Percentiles rank a stretch among this genome's conserved stretches.
Conservation (phyloP, 1,140 invertebrate genomes). For the Lordiphosa collinella region DNA sequence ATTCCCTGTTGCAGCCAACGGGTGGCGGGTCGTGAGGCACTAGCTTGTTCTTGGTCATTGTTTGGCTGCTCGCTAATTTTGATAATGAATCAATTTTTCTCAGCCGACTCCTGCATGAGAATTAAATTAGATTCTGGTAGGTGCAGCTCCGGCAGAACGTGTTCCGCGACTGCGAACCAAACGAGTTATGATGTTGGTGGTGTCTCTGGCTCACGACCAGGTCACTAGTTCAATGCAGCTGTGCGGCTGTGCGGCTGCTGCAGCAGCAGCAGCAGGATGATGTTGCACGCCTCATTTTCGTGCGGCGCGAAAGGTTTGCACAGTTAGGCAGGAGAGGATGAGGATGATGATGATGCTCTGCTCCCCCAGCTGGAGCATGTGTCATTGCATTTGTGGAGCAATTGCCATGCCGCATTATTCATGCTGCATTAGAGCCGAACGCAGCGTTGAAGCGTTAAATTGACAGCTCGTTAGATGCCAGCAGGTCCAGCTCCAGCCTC, state of each 20-base stretch:
- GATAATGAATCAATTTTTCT: slow-evolving; percentile 76
- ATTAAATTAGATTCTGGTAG: slow-evolving; percentile 59
- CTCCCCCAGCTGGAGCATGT: slow-evolving; percentile 27
- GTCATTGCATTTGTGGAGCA: slow-evolving; percentile 70
- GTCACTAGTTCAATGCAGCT: slow-evolving; percentile 72
- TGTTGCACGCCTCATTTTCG: slow-evolving; percentile 74
- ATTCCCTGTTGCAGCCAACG: slow-evolving; percentile 33
- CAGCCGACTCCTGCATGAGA: slow-evolving; percentile 62
- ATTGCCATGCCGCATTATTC: slow-evolving; percentile 49
- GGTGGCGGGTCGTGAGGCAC: slow-evolving; percentile 58
- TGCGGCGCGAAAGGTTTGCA: slow-evolving; percentile 70
- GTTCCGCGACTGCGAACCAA: slow-evolving; percentile 34
- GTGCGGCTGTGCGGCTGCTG: slow-evolving; percentile 32
- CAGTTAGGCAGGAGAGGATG: slow-evolving; percentile 39
- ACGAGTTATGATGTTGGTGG: slow-evolving; percentile 63
- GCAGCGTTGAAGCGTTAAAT: slow-evolving; percentile 74
- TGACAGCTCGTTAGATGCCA: slow-evolving; percentile 73
- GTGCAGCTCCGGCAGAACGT: slow-evolving; percentile 28
- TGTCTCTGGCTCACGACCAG: slow-evolving; percentile 67
- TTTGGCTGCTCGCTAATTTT: slow-evolving; percentile 70
- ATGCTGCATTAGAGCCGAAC: slow-evolving; percentile 51
- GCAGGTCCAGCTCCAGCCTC: slow-evolving; percentile 38
- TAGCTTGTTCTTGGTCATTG: slow-evolving; percentile 63
- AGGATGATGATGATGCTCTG: slow-evolving; percentile 4
- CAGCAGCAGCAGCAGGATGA: slow-evolving; percentile 27